These are phyloP conservation scores for Trichonephila clavipes DNA, from an alignment of 1,140 invertebrate species.

Conservation along the genomic window DNA sequence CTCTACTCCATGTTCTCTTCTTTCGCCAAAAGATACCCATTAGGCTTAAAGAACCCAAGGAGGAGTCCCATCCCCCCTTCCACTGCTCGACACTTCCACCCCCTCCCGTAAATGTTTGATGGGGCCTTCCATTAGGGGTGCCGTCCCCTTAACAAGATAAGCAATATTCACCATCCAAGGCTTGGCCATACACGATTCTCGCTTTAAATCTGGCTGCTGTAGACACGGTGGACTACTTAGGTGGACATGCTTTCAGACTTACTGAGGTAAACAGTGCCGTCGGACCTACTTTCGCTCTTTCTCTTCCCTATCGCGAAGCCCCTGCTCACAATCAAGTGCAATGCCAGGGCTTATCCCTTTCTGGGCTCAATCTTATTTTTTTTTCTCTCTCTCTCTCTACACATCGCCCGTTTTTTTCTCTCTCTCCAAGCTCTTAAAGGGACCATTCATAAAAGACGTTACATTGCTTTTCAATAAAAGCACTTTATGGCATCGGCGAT, in stretches of 20 bases:
- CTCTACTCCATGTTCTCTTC: not conserved
- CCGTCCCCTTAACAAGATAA: conserved; percentile 68
- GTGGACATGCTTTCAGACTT: conserved; percentile 76
- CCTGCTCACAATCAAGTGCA: conserved; percentile 63
- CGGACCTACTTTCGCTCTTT: conserved; percentile 41
- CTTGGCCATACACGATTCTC: conserved; percentile 67
- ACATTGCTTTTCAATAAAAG: conserved; percentile 76
- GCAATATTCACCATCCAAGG: conserved; percentile 65
- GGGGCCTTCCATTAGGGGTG: conserved; percentile 66
- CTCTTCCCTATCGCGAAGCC: conserved; percentile 10
- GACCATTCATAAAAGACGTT: conserved; percentile 73
- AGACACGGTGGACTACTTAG: conserved; percentile 75
- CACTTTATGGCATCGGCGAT: conserved; percentile 51
- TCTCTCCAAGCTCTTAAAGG: conserved; percentile 19
- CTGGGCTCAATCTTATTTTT: conserved; percentile 12
- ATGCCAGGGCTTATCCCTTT: conserved; percentile 67
- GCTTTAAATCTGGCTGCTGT: conserved; percentile 71
- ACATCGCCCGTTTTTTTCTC: too few species aligned
- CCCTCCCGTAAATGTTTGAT: conserved; percentile 73
- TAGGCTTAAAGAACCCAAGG: conserved; percentile 2
- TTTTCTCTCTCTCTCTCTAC: not conserved
- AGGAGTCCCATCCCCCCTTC: not conserved
- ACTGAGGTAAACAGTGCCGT: conserved; percentile 71
- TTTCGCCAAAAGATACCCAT: conserved; percentile 27
- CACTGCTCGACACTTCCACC: not conserved